Percentiles rank a stretch among this genome's conserved stretches.
Conservation (phyloP, 2,888 invertebrate species). For the Caenorhabditis parvicauda region DNA sequence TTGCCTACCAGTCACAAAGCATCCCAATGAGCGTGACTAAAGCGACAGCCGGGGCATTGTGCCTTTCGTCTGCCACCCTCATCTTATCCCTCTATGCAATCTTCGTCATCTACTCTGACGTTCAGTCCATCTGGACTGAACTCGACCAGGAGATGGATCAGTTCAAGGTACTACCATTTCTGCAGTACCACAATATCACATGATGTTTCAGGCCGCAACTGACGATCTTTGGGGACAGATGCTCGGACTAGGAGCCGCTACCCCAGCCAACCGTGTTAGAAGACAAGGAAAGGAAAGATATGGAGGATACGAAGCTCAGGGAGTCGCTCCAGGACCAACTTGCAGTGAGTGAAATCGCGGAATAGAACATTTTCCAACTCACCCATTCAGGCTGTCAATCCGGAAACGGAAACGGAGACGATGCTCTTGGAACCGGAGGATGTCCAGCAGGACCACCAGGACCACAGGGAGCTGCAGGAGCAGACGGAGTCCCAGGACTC, state of each 20-base stretch:
- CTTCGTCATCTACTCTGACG: slow-evolving; percentile 45
- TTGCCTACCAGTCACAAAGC: too few species aligned
- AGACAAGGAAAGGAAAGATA: slow-evolving; percentile 45
- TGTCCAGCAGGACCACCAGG: slow-evolving; percentile 47
- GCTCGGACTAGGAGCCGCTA: slow-evolving; percentile 44
- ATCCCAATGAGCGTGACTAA: slow-evolving; percentile 41
- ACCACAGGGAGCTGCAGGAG: slow-evolving; percentile 39
- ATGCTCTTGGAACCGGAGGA: slow-evolving; percentile 40
- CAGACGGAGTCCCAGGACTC: slow-evolving; percentile 30
- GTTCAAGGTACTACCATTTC: slow-evolving; percentile 37
- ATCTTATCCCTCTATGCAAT: slow-evolving; percentile 45
- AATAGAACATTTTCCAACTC: neutral
- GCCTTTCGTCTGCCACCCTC: slow-evolving; percentile 44
- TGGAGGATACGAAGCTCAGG: slow-evolving; percentile 49
- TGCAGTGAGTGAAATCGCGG: slow-evolving; percentile 16
- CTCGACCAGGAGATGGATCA: slow-evolving; percentile 45
- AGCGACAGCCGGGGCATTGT: slow-evolving; percentile 46
- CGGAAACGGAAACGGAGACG: slow-evolving; percentile 45
- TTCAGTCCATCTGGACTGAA: slow-evolving; percentile 43
- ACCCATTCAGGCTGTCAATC: slow-evolving; percentile 25
- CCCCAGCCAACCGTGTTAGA: slow-evolving; percentile 38
- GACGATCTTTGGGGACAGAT: slow-evolving; percentile 48
- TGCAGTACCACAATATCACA: neutral
- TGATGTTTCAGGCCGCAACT: slow-evolving; percentile 29
- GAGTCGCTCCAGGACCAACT: slow-evolving; percentile 42